Conservation (phyloP, 2,113 vertebrate genomes). For the Percina caprodes region DNA sequence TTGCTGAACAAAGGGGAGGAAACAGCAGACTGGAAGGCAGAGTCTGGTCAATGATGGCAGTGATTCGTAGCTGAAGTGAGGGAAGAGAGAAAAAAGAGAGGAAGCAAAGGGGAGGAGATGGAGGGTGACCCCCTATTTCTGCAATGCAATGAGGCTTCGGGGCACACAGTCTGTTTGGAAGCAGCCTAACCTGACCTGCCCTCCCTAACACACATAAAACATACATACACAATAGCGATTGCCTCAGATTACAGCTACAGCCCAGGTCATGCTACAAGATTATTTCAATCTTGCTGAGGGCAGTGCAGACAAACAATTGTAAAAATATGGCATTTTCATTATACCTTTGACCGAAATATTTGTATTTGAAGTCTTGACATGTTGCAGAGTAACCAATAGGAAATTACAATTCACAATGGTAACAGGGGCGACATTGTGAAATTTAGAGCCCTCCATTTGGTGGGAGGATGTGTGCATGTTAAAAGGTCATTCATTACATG, state of each 20-base stretch:
- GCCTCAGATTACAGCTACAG: conserved; percentile 39
- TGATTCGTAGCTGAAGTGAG: conserved; percentile 17
- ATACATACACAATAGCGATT: not conserved
- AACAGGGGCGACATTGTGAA: not conserved
- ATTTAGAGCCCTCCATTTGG: not conserved
- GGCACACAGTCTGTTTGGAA: conserved; percentile 62
- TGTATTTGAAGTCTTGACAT: not conserved
- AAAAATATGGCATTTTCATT: not conserved
- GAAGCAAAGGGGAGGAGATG: conserved; percentile 31
- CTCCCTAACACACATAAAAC: not conserved
- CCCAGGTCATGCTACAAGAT: conserved; percentile 10
- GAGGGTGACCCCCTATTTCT: conserved; percentile 44
- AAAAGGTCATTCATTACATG: not conserved
- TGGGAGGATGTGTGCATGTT: not conserved
- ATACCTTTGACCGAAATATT: not conserved
- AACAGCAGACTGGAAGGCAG: not conserved
- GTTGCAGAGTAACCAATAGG: not conserved
- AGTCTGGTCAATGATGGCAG: conserved; percentile 13
- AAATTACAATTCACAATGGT: not conserved
- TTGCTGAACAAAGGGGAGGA: conserved; percentile 9
- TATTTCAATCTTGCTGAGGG: conserved; percentile 8
- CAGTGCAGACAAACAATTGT: not conserved
- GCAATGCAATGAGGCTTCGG: conserved; percentile 41
- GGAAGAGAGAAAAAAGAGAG: conserved; percentile 22
- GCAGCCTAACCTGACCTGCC: conserved; percentile 47